These are phyloP conservation scores for Sapajus apella DNA, from an alignment of 2,113 vertebrate genomes.

Conservation along the genomic window DNA sequence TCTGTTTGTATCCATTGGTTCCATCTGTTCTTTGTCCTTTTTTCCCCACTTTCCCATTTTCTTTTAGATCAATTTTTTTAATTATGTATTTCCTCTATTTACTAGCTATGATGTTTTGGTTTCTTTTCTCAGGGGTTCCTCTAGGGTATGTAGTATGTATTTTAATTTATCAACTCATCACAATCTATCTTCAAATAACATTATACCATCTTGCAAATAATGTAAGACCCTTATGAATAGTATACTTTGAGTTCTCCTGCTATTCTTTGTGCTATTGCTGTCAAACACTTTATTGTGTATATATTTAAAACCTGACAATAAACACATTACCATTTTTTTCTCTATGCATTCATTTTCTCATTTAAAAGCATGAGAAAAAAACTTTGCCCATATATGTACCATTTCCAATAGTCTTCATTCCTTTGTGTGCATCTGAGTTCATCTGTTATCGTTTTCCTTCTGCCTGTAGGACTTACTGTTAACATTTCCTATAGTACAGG, in stretches of 20 bases:
- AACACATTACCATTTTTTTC: background rate
- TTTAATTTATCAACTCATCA: constrained; percentile 39
- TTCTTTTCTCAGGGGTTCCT: constrained; percentile 31
- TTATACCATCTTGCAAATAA: background rate
- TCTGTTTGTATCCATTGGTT: background rate
- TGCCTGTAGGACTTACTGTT: background rate
- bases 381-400: background rate
- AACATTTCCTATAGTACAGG: background rate
- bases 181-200: background rate
- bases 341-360: background rate
- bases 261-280: background rate
- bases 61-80: constrained; percentile 14
- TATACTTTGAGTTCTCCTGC: background rate
- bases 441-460: background rate
- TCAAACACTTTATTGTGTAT: background rate
- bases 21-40: background rate
- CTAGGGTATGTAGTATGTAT: background rate
- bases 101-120: background rate
- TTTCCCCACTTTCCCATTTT: background rate
- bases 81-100: constrained; percentile 25
- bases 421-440: background rate
- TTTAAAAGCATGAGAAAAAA: background rate
- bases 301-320: background rate
- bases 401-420: background rate
- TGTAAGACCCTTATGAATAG: background rate